These are phyloP conservation scores for Mesorhabditis sp. DNA, from an alignment of 2,888 invertebrate genomes.

Conservation along the genomic window DNA sequence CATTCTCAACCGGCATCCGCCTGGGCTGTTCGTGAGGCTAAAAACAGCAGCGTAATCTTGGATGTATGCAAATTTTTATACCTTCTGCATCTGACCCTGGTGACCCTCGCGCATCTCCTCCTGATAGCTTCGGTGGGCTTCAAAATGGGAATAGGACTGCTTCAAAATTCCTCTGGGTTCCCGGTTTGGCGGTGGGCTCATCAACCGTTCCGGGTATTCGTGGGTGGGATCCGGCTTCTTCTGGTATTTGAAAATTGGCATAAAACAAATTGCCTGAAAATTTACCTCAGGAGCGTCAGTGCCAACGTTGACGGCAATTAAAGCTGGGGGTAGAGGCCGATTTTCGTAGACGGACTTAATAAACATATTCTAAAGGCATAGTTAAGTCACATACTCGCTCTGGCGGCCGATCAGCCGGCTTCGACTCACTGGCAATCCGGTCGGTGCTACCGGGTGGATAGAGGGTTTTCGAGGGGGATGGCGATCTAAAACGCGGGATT, in stretches of 20 bases:
- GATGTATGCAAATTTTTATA: background rate
- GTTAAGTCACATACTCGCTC: conserved; percentile 15
- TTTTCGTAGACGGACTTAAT: conserved; percentile 30
- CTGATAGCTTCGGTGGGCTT: conserved; percentile 4
- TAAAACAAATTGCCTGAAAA: background rate
- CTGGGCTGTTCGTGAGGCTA: background rate
- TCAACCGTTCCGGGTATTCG: conserved; percentile 48
- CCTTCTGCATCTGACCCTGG: background rate
- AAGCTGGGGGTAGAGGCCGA: conserved; percentile 19
- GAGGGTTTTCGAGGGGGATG: conserved; percentile 8
- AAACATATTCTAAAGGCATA: background rate
- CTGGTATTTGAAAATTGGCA: too few relatives aligned
- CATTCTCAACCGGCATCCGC: background rate
- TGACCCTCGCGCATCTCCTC: background rate
- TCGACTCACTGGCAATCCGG: conserved; percentile 28
- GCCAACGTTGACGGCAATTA: conserved; percentile 15
- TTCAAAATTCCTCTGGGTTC: conserved; percentile 37
- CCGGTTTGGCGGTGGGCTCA: conserved; percentile 43
- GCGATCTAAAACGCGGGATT: too few relatives aligned
- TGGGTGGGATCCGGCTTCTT: conserved; percentile 15
- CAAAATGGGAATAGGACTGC: conserved; percentile 15
- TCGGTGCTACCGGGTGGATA: conserved; percentile 36
- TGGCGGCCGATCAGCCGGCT: conserved; percentile 25
- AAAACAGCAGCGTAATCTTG: background rate
- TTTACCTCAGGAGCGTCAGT: background rate